Conservation (phyloP, 2,888 invertebrate species). For the Pyrrhosoma nymphula region DNA sequence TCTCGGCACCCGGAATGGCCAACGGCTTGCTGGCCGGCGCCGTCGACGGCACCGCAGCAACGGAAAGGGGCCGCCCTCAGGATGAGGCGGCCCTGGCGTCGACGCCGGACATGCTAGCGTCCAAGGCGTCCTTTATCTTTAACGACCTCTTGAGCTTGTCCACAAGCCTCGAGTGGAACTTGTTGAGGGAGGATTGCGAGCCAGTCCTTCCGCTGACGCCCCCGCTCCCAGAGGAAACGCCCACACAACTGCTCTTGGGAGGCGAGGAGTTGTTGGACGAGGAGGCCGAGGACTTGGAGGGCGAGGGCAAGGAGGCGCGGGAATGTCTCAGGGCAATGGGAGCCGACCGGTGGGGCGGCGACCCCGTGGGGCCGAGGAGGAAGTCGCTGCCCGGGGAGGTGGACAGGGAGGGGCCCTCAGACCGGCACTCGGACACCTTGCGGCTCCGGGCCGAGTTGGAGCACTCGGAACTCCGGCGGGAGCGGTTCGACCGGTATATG, state of each 20-base stretch:
- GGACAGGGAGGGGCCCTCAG: conserved; percentile 86
- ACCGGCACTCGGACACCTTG: conserved; percentile 86
- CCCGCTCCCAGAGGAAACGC: not conserved
- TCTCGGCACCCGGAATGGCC: conserved; percentile 69
- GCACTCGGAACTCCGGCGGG: conserved; percentile 88
- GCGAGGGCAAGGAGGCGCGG: conserved; percentile 79
- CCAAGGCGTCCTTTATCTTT: conserved; percentile 79
- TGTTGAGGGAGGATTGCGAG: conserved; percentile 83
- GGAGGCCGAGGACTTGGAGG: conserved; percentile 76
- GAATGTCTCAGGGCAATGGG: conserved; percentile 75
- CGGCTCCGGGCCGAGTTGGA: conserved; percentile 84
- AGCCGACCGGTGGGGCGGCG: conserved; percentile 71
- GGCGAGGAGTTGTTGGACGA: conserved; percentile 83
- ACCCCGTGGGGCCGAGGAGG: conserved; percentile 76
- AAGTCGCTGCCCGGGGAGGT: conserved; percentile 84
- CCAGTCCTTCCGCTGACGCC: conserved; percentile 74
- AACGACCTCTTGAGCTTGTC: conserved; percentile 88
- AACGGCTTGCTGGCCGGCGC: conserved; percentile 69
- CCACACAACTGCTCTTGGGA: conserved; percentile 77
- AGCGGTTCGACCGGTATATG: conserved; percentile 91
- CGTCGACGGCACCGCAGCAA: conserved; percentile 64
- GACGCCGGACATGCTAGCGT: conserved; percentile 79
- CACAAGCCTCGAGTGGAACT: conserved; percentile 89
- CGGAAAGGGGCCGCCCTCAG: conserved; percentile 77
- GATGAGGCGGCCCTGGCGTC: conserved; percentile 78